Conservation (phyloP, 2,113 vertebrate genomes). For the Anser brachyrhynchus region DNA sequence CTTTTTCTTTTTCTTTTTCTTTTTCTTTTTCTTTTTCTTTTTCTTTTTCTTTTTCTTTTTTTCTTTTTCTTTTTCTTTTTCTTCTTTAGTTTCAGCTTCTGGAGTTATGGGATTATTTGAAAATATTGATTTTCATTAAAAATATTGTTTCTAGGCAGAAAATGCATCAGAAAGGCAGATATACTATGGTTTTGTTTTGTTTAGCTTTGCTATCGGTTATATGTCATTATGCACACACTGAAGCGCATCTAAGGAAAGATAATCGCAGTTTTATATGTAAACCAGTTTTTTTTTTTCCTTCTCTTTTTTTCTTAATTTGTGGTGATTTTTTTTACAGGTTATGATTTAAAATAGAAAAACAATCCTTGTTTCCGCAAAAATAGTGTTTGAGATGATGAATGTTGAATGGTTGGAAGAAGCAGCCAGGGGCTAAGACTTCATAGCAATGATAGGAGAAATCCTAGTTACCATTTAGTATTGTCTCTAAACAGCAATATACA, state of each 20-base stretch:
- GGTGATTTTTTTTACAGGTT: accelerated
- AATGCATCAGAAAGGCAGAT: not conserved
- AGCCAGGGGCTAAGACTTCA: not conserved
- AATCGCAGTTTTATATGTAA: not conserved
- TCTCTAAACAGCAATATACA: accelerated
- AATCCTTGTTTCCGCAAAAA: not conserved
- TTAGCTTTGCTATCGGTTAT: not conserved
- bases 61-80: not conserved
- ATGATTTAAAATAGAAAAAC: not conserved
- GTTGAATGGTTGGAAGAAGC: not conserved
- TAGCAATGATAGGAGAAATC: not conserved
- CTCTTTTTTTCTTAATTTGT: not conserved
- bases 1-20: not conserved
- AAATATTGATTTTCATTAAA: not conserved
- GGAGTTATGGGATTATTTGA: not conserved
- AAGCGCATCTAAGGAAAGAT: not conserved
- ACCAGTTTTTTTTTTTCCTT: accelerated
- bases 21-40: not conserved
- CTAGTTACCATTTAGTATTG: not conserved
- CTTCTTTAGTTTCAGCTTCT: not conserved
- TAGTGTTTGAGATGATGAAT: not conserved
- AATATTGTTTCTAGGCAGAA: not conserved
- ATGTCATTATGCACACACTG: not conserved
- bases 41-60: not conserved
- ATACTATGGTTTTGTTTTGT: not conserved